A percentile compares a stretch with the other conserved stretches of the same genome.
phyloP scores from a whole-genome alignment of 2,888 invertebrate species.

The Drosophila trichaetosa region DNA sequence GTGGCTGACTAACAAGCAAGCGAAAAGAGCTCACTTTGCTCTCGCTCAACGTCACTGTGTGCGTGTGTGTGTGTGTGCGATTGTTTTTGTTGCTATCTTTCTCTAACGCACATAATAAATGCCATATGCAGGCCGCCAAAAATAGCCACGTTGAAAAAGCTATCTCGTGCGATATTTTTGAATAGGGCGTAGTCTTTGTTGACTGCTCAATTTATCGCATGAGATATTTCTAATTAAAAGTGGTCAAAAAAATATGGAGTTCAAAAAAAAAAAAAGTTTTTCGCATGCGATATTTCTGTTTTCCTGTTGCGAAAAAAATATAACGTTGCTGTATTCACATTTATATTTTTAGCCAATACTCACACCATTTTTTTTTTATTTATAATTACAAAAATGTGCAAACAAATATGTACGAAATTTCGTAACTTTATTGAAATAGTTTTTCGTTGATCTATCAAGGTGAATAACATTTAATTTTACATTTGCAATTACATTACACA shows the following conservation, averaged over 20 bases:
- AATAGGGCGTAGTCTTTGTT: neutral
- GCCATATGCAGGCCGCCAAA: constrained; percentile 22
- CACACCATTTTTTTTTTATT: neutral
- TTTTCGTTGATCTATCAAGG: neutral
- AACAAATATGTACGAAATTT: neutral
- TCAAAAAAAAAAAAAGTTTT: no score
- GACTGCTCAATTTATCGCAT: constrained; percentile 33
- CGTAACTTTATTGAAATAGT: neutral
- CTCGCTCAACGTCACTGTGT: constrained; percentile 5
- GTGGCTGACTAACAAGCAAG: constrained; percentile 35
- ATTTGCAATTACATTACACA: neutral
- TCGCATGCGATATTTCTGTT: neutral
- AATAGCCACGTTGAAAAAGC: constrained; percentile 26
- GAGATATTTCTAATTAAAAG: constrained; percentile 22
- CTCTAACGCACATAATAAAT: constrained; percentile 14
- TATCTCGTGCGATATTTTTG: constrained; percentile 12
- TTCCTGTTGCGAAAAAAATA: neutral
- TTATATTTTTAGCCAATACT: neutral
- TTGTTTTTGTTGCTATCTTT: constrained; percentile 50
- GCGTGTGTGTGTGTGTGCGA: neutral
- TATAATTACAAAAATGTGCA: neutral
- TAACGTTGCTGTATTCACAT: neutral
- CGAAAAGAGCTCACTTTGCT: constrained; percentile 39
- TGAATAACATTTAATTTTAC: neutral
- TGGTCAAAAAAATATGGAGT: neutral